phyloP scores from a whole-genome alignment of 1,140 invertebrate genomes.

The Drosophila sp. region DNA sequence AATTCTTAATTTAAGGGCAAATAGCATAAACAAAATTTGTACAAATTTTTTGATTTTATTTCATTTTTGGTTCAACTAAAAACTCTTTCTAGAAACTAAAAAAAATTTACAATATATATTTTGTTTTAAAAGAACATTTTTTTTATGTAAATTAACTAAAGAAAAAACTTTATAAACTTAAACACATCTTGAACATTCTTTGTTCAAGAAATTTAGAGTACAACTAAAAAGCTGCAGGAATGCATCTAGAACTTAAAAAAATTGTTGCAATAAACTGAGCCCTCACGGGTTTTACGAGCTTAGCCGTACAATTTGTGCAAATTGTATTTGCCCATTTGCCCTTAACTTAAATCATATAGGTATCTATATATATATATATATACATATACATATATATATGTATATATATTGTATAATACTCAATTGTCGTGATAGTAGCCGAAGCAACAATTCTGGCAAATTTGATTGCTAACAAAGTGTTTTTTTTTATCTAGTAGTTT shows the following conservation, averaged over 20 bases:
- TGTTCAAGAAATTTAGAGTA: too few species aligned
- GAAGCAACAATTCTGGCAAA: constrained; percentile 42
- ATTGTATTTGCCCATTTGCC: constrained; percentile 30
- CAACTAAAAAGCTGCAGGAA: too few species aligned
- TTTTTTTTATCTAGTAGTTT: constrained; percentile 56
- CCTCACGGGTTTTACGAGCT: neutral
- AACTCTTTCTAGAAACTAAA: neutral
- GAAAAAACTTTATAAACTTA: too few species aligned
- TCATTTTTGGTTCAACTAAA: neutral
- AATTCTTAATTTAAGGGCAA: constrained; percentile 31
- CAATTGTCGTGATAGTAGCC: constrained; percentile 79
- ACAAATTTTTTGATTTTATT: constrained; percentile 7
- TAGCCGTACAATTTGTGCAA: constrained; percentile 5
- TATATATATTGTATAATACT: constrained; percentile 73
- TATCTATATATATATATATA: neutral
- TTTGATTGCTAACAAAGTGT: constrained; percentile 59
- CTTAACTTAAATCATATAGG: constrained; percentile 35
- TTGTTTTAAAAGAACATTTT: neutral
- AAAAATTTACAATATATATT: neutral
- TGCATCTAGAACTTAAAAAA: neutral
- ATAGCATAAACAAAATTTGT: constrained; percentile 6
- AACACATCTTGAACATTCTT: too few species aligned
- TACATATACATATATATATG: constrained; percentile 19
- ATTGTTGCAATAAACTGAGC: neutral
- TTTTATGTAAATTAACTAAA: too few species aligned